These are phyloP conservation scores for Netelia melanura DNA, from an alignment of 2,888 invertebrate species.

Conservation along the genomic window DNA sequence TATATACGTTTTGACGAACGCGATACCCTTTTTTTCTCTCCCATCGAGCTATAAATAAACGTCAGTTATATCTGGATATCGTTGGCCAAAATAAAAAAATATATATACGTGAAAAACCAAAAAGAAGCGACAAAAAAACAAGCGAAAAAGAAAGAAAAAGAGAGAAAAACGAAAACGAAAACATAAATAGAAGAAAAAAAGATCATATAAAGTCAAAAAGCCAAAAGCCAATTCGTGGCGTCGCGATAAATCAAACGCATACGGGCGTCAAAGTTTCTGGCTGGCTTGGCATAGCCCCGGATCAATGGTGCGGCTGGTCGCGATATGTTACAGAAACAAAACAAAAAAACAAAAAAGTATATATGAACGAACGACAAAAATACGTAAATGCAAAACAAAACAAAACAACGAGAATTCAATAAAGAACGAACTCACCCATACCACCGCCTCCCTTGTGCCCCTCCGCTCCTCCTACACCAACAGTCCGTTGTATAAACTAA, in stretches of 20 bases:
- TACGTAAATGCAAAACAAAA: constrained; percentile 18
- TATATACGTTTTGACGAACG: constrained; percentile 58
- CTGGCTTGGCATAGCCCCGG: constrained; percentile 42
- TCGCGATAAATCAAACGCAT: constrained; percentile 63
- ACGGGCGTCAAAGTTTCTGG: constrained; percentile 59
- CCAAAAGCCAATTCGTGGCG: constrained; percentile 61
- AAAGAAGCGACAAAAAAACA: constrained; percentile 27
- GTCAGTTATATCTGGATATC: constrained; percentile 57
- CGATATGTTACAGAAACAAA: constrained; percentile 40
- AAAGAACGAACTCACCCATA: constrained; percentile 22
- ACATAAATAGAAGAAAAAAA: constrained; percentile 10
- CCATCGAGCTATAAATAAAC: constrained; percentile 67
- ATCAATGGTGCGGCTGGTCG: constrained; percentile 34
- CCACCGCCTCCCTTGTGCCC: too few relatives aligned
- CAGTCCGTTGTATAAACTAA: constrained; percentile 25
- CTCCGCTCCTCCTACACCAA: background rate
- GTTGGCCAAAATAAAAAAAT: constrained; percentile 28
- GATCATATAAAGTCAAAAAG: constrained; percentile 60
- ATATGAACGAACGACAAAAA: constrained; percentile 20
- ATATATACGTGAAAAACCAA: constrained; percentile 9
- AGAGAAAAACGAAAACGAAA: background rate
- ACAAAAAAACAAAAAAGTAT: constrained; percentile 20
- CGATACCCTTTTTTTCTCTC: constrained; percentile 51
- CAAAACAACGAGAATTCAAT: constrained; percentile 45
- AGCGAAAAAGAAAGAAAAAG: background rate